Base-by-base conservation (phyloP, 2,797 vertebrate species). In the Lagorchestes hirsutus region DNA sequence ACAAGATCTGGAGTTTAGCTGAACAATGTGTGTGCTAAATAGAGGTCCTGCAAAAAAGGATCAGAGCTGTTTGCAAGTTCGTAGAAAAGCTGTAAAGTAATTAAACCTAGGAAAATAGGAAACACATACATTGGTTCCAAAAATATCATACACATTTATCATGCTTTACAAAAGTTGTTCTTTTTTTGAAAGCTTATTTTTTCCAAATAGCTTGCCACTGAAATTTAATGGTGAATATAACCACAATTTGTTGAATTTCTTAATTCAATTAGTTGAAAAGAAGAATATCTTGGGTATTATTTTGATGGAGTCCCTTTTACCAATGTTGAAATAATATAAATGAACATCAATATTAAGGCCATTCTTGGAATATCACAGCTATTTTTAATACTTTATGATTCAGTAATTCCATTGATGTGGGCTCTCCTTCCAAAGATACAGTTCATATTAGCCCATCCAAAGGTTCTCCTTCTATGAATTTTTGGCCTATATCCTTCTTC, bases 101-200 rank as follows among this genome's bases (percentile, higher is more conserved):
- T 90, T 90, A 92, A 59, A 40, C 1, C 40, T 40, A 34, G 34
- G 16, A 40, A 74, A 74, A 74, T 74, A 74, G 34, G 62, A 8
- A 18, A 22, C 27, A 74, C 13, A 40, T 40, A 40, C 2, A 40
- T 96, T 16, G 54, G 91, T 93, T n/a, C 34, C 54, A 52, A 74
- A 82, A 57, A 52, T 95, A 90, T 40, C 82, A 13, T 55, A 95
- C 55, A 9, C 31, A 82, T 87, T 96, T 59, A 24, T 16, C 46
- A 50, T 62, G 10, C 4, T 40, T 92, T 92, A 55, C 55, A n/a
- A 54, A 50, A 10, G 91, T 9, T 91, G 62, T 92, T 24, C 54
- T 28, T 93, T 40, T 54, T 90, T 93, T 96, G 46, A 2, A 62
- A 22, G 55, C 22, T 55, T 4, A 10, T 67, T 10, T 67, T 90